Conservation (phyloP, 1,140 invertebrate genomes). For the Schlechtendalia chinensis region DNA sequence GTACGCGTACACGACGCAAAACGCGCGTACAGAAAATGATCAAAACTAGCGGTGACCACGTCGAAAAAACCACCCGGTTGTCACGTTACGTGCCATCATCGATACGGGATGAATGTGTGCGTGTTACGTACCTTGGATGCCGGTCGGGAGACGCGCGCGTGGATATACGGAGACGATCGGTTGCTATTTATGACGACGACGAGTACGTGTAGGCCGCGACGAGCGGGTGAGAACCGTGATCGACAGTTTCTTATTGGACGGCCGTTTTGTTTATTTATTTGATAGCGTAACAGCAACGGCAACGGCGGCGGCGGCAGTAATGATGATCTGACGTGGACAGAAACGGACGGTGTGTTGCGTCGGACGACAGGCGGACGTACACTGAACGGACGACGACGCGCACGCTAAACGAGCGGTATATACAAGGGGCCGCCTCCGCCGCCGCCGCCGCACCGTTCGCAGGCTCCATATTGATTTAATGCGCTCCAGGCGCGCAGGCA, state of each 20-base stretch:
- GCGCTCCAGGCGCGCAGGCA: slow-evolving; percentile 38
- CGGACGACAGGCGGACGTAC: slow-evolving; percentile 31
- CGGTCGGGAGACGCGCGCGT: no score
- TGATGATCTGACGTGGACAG: no score
- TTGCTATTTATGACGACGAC: background rate
- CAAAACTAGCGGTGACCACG: no score
- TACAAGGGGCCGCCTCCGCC: slow-evolving; percentile 21
- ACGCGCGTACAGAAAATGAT: no score
- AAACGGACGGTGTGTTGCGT: background rate
- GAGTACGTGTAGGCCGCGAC: background rate
- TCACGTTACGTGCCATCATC: no score
- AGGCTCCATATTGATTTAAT: slow-evolving; percentile 50
- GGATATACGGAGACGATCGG: no score
- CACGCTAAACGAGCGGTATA: background rate
- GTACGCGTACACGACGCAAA: no score
- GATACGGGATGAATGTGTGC: no score
- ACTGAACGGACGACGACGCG: slow-evolving; percentile 23
- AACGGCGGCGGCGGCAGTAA: background rate
- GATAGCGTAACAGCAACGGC: background rate
- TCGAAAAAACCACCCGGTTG: no score
- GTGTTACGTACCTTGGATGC: slow-evolving; percentile 3
- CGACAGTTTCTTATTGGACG: no score
- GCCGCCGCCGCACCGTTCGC: slow-evolving; percentile 26
- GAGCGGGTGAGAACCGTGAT: background rate
- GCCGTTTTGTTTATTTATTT: slow-evolving; percentile 27